Evolutionary conservation across 2,113 vertebrate species (phyloP), one percentile per base, ranked within the genome.

Genomic region (Tenebrosternarchus preto): DNA sequence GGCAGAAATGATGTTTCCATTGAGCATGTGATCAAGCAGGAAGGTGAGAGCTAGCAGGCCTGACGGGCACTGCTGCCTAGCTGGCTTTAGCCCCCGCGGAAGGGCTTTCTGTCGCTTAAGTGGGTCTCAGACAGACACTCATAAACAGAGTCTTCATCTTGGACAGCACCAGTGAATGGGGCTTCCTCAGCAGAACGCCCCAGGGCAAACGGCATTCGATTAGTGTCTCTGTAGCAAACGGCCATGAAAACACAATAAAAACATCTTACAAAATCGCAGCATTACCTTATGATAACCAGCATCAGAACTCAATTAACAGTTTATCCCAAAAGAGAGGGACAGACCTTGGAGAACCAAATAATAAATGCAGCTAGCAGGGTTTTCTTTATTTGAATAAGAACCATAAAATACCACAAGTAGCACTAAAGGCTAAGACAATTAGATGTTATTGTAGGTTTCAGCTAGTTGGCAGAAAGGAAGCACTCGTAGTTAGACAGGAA

Each of bases 291-390:
- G 43, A 25, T 69, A 66, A 50, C 19, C 2, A 61, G 77, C 68
- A 72, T 24, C 36, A 72, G 36, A 72, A 72, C 12, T 27, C 15
- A 29, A 69, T 78, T 69, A 50, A 50, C 24, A 71, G 57, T 72
- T 57, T 29, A 12, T 8, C 25, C 31, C 36, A 70, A 25, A 60
- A 70, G 68, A 79, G 31, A 8, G 56, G n/a, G 67, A 9, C 17
- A 19, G 24, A 72, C 67, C 11, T 61, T 61, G 20, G 22, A 61
- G 59, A 61, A 61, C 8, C 20, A 61, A 25, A 22, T 11, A 61
- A 60, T 50, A 50, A 9, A 15, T 50, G 43, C 9, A 50, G 43
- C 43, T 50, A 50, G 43, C 43, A 50, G 5, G 6, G 6, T 12
- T 50, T 50, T 12, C 15, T 50, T 50, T 50, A 15, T 50, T 50